Evolutionary conservation across 2,797 vertebrate genomes (phyloP).

Genomic region (Peromyscus melanophrys): DNA sequence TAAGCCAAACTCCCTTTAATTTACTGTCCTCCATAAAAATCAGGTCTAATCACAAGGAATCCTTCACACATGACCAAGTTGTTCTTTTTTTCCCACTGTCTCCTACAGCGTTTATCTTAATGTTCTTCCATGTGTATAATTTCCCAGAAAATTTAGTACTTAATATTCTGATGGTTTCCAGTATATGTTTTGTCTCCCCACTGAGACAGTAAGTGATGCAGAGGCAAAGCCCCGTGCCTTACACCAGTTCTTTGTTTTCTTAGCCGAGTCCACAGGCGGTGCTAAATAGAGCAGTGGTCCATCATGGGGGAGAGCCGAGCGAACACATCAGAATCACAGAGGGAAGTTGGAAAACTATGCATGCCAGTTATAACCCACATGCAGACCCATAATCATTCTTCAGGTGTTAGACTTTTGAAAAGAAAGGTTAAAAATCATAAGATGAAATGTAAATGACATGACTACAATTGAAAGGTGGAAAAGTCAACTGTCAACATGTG

Average conservation of each 20-base stretch:
- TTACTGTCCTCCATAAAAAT: slow-evolving; percentile 65
- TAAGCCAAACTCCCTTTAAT: slow-evolving; percentile 51
- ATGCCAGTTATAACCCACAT: background rate
- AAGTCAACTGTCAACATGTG: background rate
- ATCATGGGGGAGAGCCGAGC: background rate
- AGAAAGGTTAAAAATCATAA: slow-evolving; percentile 19
- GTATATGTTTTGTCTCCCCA: slow-evolving; percentile 59
- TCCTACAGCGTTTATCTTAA: slow-evolving; percentile 58
- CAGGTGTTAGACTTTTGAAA: slow-evolving; percentile 51
- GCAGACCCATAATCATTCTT: background rate
- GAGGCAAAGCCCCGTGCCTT: slow-evolving; percentile 45
- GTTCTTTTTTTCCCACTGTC: slow-evolving; percentile 60
- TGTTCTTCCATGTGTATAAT: slow-evolving; percentile 76
- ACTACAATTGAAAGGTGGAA: background rate
- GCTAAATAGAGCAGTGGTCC: slow-evolving; percentile 4
- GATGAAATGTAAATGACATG: slow-evolving; percentile 35
- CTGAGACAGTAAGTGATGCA: slow-evolving; percentile 67
- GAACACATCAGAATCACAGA: background rate
- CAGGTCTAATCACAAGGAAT: slow-evolving; percentile 47
- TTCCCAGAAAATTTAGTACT: slow-evolving; percentile 76
- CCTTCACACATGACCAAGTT: slow-evolving; percentile 62
- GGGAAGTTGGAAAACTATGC: background rate
- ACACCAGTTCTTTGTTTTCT: slow-evolving; percentile 33
- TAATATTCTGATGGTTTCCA: slow-evolving; percentile 78
- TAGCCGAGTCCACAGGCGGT: background rate